Evolutionary conservation across 2,888 invertebrate species (phyloP).

Genomic region (Tipula vernalis): DNA sequence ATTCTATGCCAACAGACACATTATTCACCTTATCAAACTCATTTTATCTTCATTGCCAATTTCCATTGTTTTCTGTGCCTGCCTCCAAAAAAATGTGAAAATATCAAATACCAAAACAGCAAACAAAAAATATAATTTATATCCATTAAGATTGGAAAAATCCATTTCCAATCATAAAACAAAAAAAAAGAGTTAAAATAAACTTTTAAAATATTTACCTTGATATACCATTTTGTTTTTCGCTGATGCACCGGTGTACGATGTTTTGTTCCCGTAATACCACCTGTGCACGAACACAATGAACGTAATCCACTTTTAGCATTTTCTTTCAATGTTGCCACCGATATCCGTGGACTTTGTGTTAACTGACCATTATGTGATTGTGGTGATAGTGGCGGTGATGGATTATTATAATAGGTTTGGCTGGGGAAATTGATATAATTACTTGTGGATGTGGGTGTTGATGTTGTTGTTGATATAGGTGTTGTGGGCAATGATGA

Average conservation of each 20-base stretch:
- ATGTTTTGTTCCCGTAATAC: not conserved
- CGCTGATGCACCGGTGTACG: not conserved
- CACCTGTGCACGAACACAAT: not conserved
- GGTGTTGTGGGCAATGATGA: conserved; percentile 20
- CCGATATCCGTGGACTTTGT: not conserved
- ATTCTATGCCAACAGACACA: not conserved
- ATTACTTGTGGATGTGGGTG: conserved; percentile 4
- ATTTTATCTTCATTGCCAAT: not conserved
- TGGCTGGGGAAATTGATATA: not conserved
- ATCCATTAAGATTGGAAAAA: not conserved
- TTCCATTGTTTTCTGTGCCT: not conserved
- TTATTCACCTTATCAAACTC: not conserved
- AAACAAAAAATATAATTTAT: not conserved
- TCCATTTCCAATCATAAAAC: not conserved
- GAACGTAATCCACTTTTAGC: not conserved
- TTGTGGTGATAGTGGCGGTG: not conserved
- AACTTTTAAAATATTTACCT: conserved; percentile 4
- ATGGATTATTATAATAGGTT: not conserved
- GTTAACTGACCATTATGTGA: not conserved
- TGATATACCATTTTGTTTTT: not conserved
- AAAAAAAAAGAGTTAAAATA: not conserved
- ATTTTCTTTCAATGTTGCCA: not conserved
- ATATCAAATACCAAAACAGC: not conserved
- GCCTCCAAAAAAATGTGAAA: not conserved
- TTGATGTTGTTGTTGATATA: conserved; percentile 15